Evolutionary conservation across 2,113 vertebrate genomes (phyloP).

Genomic region (Gracilinanus agilis): DNA sequence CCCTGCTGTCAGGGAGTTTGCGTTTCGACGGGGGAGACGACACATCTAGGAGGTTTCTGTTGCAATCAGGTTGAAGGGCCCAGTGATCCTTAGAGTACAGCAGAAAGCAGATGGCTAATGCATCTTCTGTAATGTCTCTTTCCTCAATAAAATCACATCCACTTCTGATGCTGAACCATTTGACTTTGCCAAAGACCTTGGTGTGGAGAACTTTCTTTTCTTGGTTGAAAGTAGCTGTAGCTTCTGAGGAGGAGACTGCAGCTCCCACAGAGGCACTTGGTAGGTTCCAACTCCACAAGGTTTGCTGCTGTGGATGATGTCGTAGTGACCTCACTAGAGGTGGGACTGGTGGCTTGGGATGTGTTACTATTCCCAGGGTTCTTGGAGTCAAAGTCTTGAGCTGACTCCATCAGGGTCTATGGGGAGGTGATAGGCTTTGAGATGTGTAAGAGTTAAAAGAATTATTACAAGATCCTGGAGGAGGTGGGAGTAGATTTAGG

Average conservation of each 20-base stretch:
- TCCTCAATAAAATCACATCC: background rate
- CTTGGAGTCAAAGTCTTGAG: background rate
- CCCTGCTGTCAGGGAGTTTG: background rate
- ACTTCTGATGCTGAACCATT: background rate
- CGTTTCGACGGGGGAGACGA: background rate
- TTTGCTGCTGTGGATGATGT: background rate
- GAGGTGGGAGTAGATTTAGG: background rate
- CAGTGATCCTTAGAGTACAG: background rate
- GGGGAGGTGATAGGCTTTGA: background rate
- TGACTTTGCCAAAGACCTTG: background rate
- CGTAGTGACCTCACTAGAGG: background rate
- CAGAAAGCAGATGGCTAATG: conserved; percentile 1
- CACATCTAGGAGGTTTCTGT: background rate
- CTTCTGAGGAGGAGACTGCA: background rate
- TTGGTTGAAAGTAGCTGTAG: background rate
- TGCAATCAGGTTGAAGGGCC: background rate
- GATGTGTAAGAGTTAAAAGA: background rate
- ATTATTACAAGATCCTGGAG: background rate
- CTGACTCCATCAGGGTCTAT: background rate
- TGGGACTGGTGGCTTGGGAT: background rate
- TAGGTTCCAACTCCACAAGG: background rate
- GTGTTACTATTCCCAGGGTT: background rate
- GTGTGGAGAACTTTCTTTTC: background rate
- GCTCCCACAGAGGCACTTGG: background rate
- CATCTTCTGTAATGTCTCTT: background rate